These are phyloP conservation scores for Salmo trutta DNA, from an alignment of 2,797 vertebrate species.

Conservation along the genomic window DNA sequence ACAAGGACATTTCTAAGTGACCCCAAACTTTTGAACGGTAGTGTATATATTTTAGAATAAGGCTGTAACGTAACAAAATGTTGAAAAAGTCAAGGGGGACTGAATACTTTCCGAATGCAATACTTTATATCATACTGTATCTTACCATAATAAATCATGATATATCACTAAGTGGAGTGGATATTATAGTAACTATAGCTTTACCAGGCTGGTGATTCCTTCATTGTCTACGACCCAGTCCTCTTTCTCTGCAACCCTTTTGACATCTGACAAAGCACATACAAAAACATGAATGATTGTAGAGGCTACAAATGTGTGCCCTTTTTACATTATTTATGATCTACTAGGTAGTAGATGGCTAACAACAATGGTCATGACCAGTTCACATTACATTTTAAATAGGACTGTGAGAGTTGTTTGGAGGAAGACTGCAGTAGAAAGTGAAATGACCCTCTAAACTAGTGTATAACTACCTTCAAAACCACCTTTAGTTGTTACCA, in stretches of 20 bases:
- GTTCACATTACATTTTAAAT: constrained; percentile 15
- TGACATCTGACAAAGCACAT: constrained; percentile 79
- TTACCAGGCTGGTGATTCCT: constrained; percentile 89
- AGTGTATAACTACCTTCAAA: neutral
- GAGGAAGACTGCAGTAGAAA: constrained; percentile 22
- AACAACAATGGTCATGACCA: neutral
- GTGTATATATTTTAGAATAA: too few relatives aligned
- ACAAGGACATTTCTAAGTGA: too few relatives aligned
- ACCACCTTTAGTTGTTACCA: constrained; percentile 32
- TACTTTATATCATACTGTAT: neutral
- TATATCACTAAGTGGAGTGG: neutral
- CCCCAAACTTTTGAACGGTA: too few relatives aligned
- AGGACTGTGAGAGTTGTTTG: constrained; percentile 24
- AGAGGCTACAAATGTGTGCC: too few relatives aligned
- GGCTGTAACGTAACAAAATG: too few relatives aligned
- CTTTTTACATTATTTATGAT: too few relatives aligned
- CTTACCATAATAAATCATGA: too few relatives aligned
- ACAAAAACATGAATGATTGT: too few relatives aligned
- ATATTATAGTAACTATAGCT: neutral
- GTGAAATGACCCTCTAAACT: neutral
- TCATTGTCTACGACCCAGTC: constrained; percentile 96
- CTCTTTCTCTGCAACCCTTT: constrained; percentile 91
- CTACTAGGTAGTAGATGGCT: neutral
- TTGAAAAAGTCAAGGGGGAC: too few relatives aligned
- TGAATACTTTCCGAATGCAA: too few relatives aligned